These are phyloP conservation scores for Ophraella communa DNA, from an alignment of 2,888 invertebrate genomes.

Conservation along the genomic window DNA sequence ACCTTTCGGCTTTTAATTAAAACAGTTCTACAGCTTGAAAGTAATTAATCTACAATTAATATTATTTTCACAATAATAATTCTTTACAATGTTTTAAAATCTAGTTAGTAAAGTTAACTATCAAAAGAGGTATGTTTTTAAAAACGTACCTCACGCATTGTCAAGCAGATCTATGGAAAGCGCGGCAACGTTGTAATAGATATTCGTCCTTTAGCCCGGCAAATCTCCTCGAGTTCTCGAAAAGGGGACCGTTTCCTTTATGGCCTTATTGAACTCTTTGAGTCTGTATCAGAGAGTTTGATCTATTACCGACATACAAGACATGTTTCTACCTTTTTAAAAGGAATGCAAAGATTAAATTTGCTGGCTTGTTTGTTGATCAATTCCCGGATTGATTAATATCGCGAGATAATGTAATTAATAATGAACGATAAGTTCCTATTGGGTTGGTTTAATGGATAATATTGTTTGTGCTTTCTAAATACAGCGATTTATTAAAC, in stretches of 20 bases:
- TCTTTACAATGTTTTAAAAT: too few species aligned
- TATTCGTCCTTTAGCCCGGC: slow-evolving; percentile 30
- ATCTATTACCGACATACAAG: slow-evolving; percentile 32
- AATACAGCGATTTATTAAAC: background rate
- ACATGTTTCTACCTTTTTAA: slow-evolving; percentile 20
- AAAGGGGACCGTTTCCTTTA: slow-evolving; percentile 32
- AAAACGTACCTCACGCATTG: background rate
- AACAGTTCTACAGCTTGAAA: too few species aligned
- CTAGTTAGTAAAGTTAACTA: too few species aligned
- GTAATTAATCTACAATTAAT: too few species aligned
- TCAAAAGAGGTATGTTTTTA: too few species aligned
- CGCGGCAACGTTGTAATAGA: slow-evolving; percentile 8
- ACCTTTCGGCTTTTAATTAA: too few species aligned
- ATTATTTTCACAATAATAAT: too few species aligned
- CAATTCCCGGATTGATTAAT: slow-evolving; percentile 8
- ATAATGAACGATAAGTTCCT: background rate
- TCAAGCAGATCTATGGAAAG: background rate
- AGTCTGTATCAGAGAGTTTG: slow-evolving; percentile 35
- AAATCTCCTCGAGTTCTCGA: slow-evolving; percentile 33
- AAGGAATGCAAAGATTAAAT: slow-evolving; percentile 21
- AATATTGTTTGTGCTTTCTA: background rate
- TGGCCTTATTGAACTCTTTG: slow-evolving; percentile 38
- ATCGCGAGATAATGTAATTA: slow-evolving; percentile 1
- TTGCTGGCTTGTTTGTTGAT: slow-evolving; percentile 20
- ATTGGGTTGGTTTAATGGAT: background rate